phyloP scores from a whole-genome alignment of 1,140 invertebrate genomes.

The Hylaeus anthracinus region DNA sequence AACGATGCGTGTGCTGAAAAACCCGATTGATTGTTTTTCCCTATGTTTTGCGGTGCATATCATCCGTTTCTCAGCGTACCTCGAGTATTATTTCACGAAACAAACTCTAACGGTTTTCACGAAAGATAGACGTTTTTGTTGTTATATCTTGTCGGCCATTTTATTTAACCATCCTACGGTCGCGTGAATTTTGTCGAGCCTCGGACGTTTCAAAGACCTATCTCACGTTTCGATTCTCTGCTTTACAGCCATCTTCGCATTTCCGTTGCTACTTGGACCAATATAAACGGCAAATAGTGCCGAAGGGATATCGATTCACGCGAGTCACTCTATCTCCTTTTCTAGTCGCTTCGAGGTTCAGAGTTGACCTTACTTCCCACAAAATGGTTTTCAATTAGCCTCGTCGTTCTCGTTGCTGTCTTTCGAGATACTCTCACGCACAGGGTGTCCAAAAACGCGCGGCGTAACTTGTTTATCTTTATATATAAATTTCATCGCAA shows the following conservation, averaged over 20 bases:
- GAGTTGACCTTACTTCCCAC: slow-evolving; percentile 62
- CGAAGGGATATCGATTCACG: slow-evolving; percentile 70
- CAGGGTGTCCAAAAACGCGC: neutral
- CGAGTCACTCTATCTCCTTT: slow-evolving; percentile 65
- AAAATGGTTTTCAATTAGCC: slow-evolving; percentile 43
- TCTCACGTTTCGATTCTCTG: no score
- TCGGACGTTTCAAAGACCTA: no score
- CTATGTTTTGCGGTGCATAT: neutral
- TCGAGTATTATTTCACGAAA: no score
- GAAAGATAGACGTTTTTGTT: no score
- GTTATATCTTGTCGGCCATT: no score
- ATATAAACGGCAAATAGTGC: slow-evolving; percentile 45
- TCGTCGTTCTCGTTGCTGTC: neutral
- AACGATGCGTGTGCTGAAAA: slow-evolving; percentile 29
- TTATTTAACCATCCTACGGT: no score
- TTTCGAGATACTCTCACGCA: neutral
- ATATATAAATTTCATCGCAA: no score
- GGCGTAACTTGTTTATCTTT: no score
- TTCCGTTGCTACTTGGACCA: slow-evolving; percentile 11
- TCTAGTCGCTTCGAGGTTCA: slow-evolving; percentile 53
- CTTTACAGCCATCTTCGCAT: no score
- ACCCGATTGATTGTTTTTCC: slow-evolving; percentile 8
- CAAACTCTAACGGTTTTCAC: no score
- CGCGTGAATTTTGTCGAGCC: no score
- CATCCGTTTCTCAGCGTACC: no score